Conservation (phyloP, 2,113 vertebrate species). For the Sylvia atricapilla region DNA sequence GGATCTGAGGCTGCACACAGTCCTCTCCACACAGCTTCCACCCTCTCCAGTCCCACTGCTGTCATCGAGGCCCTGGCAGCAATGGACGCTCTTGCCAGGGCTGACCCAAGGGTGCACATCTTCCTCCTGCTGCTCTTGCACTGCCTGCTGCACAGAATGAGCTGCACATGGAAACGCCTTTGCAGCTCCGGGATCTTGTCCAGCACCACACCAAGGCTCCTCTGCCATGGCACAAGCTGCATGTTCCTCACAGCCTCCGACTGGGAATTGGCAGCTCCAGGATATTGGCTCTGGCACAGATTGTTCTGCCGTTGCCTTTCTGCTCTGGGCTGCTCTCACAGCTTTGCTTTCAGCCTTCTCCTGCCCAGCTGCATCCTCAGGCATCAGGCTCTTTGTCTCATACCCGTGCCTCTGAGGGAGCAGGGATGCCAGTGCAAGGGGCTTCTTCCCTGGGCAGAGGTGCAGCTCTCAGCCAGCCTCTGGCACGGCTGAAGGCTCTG, state of each 20-base stretch:
- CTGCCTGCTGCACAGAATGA: not conserved
- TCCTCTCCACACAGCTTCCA: not conserved
- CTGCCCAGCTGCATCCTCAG: too few species aligned
- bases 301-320: too few species aligned
- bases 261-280: not conserved
- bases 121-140: not conserved
- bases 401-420: too few species aligned
- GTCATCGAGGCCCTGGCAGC: not conserved
- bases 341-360: too few species aligned
- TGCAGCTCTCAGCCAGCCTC: too few species aligned
- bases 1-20: not conserved
- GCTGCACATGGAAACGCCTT: not conserved
- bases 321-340: too few species aligned
- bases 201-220: not conserved
- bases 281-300: not conserved
- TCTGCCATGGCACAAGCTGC: not conserved
- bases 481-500: too few species aligned
- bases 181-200: not conserved
- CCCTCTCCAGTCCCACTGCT: not conserved
- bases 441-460: too few species aligned
- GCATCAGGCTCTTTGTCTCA: too few species aligned
- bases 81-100: not conserved
- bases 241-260: not conserved
- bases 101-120: not conserved
- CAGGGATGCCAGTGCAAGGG: too few species aligned